Base-by-base conservation (phyloP, 2,113 vertebrate species). In the Syrmaticus mikado region DNA sequence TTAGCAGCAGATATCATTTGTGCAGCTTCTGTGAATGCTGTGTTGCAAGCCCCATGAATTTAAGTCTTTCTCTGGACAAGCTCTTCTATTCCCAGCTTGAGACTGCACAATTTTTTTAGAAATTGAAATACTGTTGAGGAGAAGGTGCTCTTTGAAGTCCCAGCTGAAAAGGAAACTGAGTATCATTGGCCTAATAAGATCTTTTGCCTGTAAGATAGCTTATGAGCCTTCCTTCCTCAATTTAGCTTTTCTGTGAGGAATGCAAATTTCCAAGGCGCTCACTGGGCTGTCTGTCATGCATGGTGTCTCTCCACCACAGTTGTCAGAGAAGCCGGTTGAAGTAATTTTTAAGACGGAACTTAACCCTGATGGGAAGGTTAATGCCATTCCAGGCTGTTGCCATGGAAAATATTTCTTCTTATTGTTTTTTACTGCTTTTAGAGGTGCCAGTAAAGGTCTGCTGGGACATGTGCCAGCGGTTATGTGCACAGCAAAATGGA, bases 141-240 rank as follows among this genome's bases (percentile, higher is more conserved):
- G 90, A 92, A 82, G 19, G 34, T 73, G 66, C 48, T 77, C 70
- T 95, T 79, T 92, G 84, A 96, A 92, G 66, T 89, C n/a, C 75
- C 48, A n/a, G 61, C 50, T 89, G 60, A 82, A 90, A 80, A 76
- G 77, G 70, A 89, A 91, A 93, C 79, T 55, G 24, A 11, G 6
- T 68, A 55, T 83, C 52, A 90, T 60, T 81, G 38, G 67, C 62
- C 58, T 83, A 91, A 71, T 82, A 87, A 96, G 66, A 84, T 64
- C 50, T 52, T 92, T 84, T 82, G 46, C 64, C 78, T 71, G 79
- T 88, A 88, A 94, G 62, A 71, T 30, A 80, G 58, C 64, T 90
- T 82, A 83, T 75, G 34, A 90, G 46, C 34, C 53, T 91, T 62
- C 52, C 85, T 89, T 91, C 76, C 85, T 73, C 88, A 66, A 74